Base-by-base conservation (phyloP, 2,113 vertebrate species). In the Xiphophorus maculatus region DNA sequence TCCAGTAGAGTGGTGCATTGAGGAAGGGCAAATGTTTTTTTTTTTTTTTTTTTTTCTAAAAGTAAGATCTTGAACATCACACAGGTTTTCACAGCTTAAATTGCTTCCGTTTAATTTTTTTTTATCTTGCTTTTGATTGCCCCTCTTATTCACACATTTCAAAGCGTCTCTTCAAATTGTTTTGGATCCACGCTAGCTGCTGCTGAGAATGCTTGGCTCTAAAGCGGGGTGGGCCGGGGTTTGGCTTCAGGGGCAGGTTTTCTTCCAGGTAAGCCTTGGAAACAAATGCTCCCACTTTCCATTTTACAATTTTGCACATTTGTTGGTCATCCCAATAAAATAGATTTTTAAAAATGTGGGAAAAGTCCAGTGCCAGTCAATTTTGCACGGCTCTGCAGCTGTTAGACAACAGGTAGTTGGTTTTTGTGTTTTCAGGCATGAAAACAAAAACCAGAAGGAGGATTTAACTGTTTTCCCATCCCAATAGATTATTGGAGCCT, bases 1-100 rank as follows among this genome's bases (percentile, higher is more conserved):
- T 40, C 22, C 48, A 79, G 69, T 32, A 67, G 84, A 82, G 76
- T 0, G n/a, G 9, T 63, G 66, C 69, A 54, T 29, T 0, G 35
- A 51, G 22, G 58, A 63, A 58, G 3, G 27, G 54, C 17, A 54
- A 65, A 44, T 48, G 5, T 29, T 58, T 30, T 37, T 37, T 37
- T 7, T 7, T 1, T 11, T 3, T 37, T 35, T 10, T 10, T 35
- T 2, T 35, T 37, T 37, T 2, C 35, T 25, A n/a, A 19, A 60
- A 27, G 25, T 35, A 0, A 28, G 1, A 15, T 54, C 11, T 25
- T 4, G 1, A 7, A 33, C 11, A 19, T 48, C 29, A 44, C 40
- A 12, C 17, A 12, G 9, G 3, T 32, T 22, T 48, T 68, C 40
- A 22, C 10, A 22, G 17, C 8, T 32, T 12, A 19, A 19, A 28